phyloP scores from a whole-genome alignment of 2,888 invertebrate genomes.

The Ophraella communa region DNA sequence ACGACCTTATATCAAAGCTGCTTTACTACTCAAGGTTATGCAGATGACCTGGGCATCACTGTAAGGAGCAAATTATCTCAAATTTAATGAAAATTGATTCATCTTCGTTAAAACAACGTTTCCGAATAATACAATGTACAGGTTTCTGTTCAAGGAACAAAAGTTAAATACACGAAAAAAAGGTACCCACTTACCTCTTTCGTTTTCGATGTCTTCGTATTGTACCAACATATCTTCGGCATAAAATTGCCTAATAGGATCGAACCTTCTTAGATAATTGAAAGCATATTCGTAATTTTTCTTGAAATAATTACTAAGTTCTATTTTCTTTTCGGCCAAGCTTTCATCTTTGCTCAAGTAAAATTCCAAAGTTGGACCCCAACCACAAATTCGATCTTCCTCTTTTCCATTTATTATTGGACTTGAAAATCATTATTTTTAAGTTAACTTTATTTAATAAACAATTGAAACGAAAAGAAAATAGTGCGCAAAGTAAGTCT shows the following conservation, averaged over 20 bases:
- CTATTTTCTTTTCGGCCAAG: slow-evolving; percentile 63
- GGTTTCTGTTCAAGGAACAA: too few relatives aligned
- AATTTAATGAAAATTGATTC: too few relatives aligned
- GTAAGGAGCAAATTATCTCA: too few relatives aligned
- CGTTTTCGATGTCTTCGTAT: slow-evolving; percentile 67
- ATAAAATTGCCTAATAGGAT: slow-evolving; percentile 71
- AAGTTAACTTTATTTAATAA: background rate
- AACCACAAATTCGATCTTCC: slow-evolving; percentile 77
- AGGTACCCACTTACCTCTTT: slow-evolving; percentile 60
- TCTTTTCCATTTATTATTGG: slow-evolving; percentile 84
- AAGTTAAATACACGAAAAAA: background rate
- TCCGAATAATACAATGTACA: too few relatives aligned
- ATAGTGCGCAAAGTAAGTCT: too few relatives aligned
- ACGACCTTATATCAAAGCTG: too few relatives aligned
- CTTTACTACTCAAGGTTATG: too few relatives aligned
- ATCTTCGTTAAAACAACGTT: too few relatives aligned
- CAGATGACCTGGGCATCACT: too few relatives aligned
- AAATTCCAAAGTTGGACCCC: slow-evolving; percentile 73
- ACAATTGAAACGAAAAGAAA: too few relatives aligned
- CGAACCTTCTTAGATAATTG: slow-evolving; percentile 71
- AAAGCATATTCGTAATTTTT: slow-evolving; percentile 69
- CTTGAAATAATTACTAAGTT: slow-evolving; percentile 66
- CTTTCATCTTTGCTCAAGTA: slow-evolving; percentile 73
- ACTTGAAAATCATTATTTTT: slow-evolving; percentile 55
- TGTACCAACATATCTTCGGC: slow-evolving; percentile 73